Evolutionary conservation across 92 coral and sea anemone genomes (phyloP).

Genomic region (Palythoa grandis): DNA sequence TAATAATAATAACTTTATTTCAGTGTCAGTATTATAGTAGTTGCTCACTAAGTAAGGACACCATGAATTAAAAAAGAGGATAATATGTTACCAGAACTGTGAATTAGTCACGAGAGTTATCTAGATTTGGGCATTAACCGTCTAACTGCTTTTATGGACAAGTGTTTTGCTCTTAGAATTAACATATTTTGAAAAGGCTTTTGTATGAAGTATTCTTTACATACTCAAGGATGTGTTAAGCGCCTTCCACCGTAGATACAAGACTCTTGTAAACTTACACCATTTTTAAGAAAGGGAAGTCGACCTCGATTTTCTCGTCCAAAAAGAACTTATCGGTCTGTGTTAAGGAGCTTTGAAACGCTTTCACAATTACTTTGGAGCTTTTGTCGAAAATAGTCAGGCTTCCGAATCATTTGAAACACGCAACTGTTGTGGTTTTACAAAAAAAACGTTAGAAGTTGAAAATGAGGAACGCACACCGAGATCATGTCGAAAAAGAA

Average conservation of each 20-base stretch:
- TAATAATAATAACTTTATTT: too few relatives aligned
- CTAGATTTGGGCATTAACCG: neutral
- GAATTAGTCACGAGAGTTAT: neutral
- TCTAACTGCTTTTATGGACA: neutral
- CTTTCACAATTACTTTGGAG: neutral
- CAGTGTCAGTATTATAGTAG: too few relatives aligned
- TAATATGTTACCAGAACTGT: neutral
- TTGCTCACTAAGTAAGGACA: too few relatives aligned
- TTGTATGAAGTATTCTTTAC: neutral
- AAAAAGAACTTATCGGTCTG: neutral
- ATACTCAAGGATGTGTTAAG: neutral
- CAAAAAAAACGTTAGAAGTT: neutral
- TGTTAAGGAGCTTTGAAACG: neutral
- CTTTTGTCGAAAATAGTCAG: neutral
- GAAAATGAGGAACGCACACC: neutral
- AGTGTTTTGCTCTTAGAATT: neutral
- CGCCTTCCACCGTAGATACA: neutral
- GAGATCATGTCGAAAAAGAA: neutral
- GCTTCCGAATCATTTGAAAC: neutral
- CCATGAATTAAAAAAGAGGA: too few relatives aligned
- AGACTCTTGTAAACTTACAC: neutral
- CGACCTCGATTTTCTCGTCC: neutral
- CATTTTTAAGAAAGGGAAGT: neutral
- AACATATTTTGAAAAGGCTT: neutral
- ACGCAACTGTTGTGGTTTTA: neutral